phyloP scores from a whole-genome alignment of 2,113 vertebrate genomes.

The Stigmatopora argus region DNA sequence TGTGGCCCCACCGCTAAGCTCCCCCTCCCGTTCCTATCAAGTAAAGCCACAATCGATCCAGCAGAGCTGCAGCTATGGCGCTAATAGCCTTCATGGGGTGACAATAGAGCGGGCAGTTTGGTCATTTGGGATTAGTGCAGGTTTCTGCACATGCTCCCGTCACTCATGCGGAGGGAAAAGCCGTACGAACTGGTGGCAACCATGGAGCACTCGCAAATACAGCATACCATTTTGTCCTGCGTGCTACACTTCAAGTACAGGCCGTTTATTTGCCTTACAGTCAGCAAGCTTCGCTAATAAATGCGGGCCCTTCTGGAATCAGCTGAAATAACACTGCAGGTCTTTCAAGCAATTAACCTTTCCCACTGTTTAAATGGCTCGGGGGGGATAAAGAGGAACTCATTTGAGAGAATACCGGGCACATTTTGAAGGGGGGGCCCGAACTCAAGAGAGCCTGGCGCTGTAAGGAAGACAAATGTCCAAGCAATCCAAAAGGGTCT shows the following conservation, averaged over 20 bases:
- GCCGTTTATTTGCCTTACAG: conserved; percentile 4
- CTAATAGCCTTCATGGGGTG: conserved; percentile 54
- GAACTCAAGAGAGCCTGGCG: conserved; percentile 4
- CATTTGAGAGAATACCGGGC: conserved; percentile 43
- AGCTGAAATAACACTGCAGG: conserved; percentile 59
- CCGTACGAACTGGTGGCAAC: conserved; percentile 28
- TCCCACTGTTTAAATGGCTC: conserved; percentile 54
- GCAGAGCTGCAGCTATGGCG: conserved; percentile 49
- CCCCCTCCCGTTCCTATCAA: conserved; percentile 23
- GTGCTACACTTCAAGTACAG: not conserved
- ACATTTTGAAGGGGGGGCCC: conserved; percentile 44
- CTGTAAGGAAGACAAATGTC: conserved; percentile 33
- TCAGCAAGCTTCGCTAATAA: conserved; percentile 50
- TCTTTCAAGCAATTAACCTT: conserved; percentile 69
- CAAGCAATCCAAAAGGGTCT: conserved; percentile 39
- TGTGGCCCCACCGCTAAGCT: conserved; percentile 15
- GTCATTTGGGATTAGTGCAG: conserved; percentile 46
- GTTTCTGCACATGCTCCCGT: conserved; percentile 52
- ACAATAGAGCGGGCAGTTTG: conserved; percentile 28
- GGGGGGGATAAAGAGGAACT: conserved; percentile 13
- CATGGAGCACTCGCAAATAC: not conserved
- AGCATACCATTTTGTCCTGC: not conserved
- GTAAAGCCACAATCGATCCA: conserved; percentile 46
- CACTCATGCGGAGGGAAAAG: conserved; percentile 52
- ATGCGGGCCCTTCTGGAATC: conserved; percentile 55